phyloP scores from a whole-genome alignment of 2,113 vertebrate species.

The Tetraodon nigroviridis region DNA sequence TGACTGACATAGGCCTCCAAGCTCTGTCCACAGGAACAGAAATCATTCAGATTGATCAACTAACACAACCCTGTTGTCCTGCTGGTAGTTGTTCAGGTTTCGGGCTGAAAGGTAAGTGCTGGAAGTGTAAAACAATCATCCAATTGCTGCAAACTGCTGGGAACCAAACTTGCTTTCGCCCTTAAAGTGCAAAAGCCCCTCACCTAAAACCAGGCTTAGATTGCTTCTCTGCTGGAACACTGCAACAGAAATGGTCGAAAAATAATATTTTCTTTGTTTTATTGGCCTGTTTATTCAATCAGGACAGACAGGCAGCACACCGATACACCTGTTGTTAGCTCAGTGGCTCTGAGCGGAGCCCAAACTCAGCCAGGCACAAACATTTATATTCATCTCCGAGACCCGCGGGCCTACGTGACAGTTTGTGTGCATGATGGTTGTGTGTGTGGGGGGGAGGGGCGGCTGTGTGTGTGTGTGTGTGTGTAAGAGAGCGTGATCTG shows the following conservation, averaged over 20 bases:
- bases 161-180: not conserved
- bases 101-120: not conserved
- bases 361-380: constrained; percentile 32
- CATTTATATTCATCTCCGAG: constrained; percentile 49
- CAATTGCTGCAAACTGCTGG: not conserved
- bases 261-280: constrained; percentile 33
- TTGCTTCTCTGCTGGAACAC: not conserved
- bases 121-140: not conserved
- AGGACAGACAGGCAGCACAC: constrained; percentile 16
- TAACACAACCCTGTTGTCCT: not conserved
- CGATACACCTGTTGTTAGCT: constrained; percentile 51
- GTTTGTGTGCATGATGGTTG: constrained; percentile 6
- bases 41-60: not conserved
- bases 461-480: constrained; percentile 1
- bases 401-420: constrained; percentile 10
- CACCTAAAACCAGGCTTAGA: not conserved
- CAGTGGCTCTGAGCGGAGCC: constrained; percentile 25
- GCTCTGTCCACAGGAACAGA: not conserved
- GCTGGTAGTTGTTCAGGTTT: not conserved
- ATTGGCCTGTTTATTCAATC: constrained; percentile 43
- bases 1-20: no score
- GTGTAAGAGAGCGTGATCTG: constrained; percentile 11
- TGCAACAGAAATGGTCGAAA: not conserved
- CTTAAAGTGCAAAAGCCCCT: not conserved
- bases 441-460: not conserved